phyloP scores from a whole-genome alignment of 2,797 vertebrate species.

The Pangasius sanitwongsei region DNA sequence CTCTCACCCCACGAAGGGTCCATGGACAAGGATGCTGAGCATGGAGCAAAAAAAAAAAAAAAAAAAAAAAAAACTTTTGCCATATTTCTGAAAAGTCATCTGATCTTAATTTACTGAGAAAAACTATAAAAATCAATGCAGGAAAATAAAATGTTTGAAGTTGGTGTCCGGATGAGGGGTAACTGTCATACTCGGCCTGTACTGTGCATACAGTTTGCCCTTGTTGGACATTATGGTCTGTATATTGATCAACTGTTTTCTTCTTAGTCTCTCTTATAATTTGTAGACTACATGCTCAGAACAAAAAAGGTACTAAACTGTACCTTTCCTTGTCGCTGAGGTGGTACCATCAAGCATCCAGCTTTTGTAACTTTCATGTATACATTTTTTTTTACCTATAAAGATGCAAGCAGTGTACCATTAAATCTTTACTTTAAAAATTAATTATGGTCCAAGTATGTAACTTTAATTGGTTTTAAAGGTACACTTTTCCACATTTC shows the following conservation, averaged over 20 bases:
- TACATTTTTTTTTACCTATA: not conserved
- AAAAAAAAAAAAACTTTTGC: not conserved
- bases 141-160: not conserved
- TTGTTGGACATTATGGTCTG: too few relatives aligned
- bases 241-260: not conserved
- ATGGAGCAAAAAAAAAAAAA: conserved; percentile 22
- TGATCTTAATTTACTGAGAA: not conserved
- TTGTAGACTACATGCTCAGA: too few relatives aligned
- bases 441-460: not conserved
- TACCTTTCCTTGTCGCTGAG: not conserved
- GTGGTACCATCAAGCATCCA: not conserved
- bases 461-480: not conserved
- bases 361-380: not conserved
- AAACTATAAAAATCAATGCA: not conserved
- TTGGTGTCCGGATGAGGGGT: not conserved
- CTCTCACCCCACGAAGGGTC: conserved; percentile 48
- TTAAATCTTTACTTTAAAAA: not conserved
- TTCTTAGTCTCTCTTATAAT: too few relatives aligned
- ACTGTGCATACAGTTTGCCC: too few relatives aligned
- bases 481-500: not conserved
- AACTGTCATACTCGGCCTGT: not conserved
- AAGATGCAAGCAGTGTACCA: not conserved
- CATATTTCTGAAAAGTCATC: not conserved
- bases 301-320: too few relatives aligned
- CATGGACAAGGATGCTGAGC: conserved; percentile 21